Evolutionary conservation across 2,888 invertebrate genomes (phyloP), one percentile per base, ranked within the genome.

Genomic region (Odontothrips loti): DNA sequence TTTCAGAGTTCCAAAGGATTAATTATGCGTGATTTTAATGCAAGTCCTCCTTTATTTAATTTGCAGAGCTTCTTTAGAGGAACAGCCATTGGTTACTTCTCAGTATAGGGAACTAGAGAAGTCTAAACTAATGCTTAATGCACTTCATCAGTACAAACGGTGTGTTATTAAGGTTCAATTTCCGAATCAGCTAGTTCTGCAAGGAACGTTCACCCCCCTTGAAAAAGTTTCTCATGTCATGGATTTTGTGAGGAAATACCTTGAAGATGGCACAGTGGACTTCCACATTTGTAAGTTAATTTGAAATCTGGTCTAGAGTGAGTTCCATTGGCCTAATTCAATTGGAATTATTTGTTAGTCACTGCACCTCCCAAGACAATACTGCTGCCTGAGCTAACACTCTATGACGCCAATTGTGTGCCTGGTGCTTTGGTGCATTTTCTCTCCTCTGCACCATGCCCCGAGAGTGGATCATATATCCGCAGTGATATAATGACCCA

Each of bases 111-210:
- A 91, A 83, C 85, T 92, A 47, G 91, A 92, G 84, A 89, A 90
- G 80, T 88, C 90, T 58, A 90, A 90, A 84, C 88, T 88, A 82
- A 87, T 90, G 83, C 86, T 92, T 80, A 88, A 88, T 80, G 90
- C 90, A 85, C 87, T 94, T 48, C 90, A 91, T 81, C 90, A 90
- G 84, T 96, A 96, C 87, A 92, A 92, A 85, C 91, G 92, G 85
- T 92, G 93, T 80, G 92, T 96, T 15, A 92, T 98, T 79, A 89
- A 97, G 81, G 89, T 98, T 83, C 93, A 95, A 86, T 97, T 98
- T 87, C 96, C 96, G 3, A 94, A 96, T 87, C 91, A 93, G 81
- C 90, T 93, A 79, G 94, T 97, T 75, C 89, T 98, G 43, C 98
- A 98, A 88, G 97, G 94, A 17, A 90, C 94, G 75, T 98, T 98